Conservation (phyloP, 2,113 vertebrate species). For the Tetrao urogallus region DNA sequence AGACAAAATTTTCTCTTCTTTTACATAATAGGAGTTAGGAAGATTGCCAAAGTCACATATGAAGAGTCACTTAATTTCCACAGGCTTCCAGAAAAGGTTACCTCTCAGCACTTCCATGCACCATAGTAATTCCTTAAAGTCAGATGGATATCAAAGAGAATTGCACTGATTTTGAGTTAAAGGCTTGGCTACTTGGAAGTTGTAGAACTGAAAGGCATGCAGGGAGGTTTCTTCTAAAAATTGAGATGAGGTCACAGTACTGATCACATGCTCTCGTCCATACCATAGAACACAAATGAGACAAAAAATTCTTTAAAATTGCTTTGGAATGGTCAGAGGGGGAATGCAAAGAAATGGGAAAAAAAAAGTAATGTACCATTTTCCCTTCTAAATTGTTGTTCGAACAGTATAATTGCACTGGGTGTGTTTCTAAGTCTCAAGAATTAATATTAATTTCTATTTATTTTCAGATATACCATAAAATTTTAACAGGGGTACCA, state of each 20-base stretch:
- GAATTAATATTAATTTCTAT: neutral
- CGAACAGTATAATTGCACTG: neutral
- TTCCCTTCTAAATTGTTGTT: neutral
- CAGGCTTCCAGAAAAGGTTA: neutral
- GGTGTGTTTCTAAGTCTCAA: neutral
- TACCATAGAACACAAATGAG: neutral
- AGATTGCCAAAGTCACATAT: neutral
- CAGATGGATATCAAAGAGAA: neutral
- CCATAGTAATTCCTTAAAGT: neutral
- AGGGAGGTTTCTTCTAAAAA: neutral
- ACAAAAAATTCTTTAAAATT: neutral
- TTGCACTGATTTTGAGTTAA: neutral
- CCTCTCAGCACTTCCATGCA: neutral
- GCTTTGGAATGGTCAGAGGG: neutral
- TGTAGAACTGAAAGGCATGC: neutral
- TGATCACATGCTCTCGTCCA: neutral
- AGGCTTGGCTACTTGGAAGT: neutral
- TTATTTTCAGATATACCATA: neutral
- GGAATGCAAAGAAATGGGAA: neutral
- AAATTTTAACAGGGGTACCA: neutral
- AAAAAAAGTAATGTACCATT: neutral
- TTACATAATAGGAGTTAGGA: neutral
- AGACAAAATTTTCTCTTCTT: neutral
- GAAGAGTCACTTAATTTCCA: neutral
- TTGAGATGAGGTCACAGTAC: neutral